phyloP scores from a whole-genome alignment of 2,888 invertebrate genomes.

The Chouioia cunea region DNA sequence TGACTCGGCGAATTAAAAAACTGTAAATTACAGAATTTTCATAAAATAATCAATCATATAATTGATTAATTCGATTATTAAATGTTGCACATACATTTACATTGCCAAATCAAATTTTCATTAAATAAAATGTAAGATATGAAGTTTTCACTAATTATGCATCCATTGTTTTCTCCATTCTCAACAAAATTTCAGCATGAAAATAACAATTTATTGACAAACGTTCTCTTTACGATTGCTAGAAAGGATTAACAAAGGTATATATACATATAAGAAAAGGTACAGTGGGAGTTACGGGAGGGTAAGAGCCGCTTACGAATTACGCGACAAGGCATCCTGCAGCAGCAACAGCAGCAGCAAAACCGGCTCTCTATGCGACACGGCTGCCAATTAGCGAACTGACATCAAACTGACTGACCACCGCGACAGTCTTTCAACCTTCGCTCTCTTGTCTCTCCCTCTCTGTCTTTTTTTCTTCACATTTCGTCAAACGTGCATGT shows the following conservation, averaged over 20 bases:
- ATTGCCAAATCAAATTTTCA: too few species aligned
- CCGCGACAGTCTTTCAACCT: conserved; percentile 40
- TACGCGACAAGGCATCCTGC: conserved; percentile 60
- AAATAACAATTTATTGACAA: too few species aligned
- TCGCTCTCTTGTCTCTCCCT: conserved; percentile 26
- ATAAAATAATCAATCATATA: too few species aligned
- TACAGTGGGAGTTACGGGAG: conserved; percentile 28
- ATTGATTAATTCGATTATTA: too few species aligned
- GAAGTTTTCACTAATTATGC: too few species aligned
- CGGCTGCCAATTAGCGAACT: conserved; percentile 67
- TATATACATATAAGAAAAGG: conserved; percentile 12
- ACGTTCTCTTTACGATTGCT: too few species aligned
- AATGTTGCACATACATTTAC: too few species aligned
- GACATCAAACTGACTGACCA: conserved; percentile 67
- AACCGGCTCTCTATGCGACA: conserved; percentile 66
- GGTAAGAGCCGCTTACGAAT: conserved; percentile 65
- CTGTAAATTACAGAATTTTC: too few species aligned
- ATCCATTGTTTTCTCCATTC: too few species aligned
- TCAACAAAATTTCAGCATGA: too few species aligned
- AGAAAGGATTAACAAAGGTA: background rate
- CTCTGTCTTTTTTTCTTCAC: background rate
- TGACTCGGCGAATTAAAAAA: too few species aligned
- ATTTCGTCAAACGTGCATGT: conserved; percentile 9
- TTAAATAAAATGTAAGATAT: too few species aligned
- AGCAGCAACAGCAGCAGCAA: conserved; percentile 52